Evolutionary conservation across 2,113 vertebrate species (phyloP).

Genomic region (Silurus asotus): DNA sequence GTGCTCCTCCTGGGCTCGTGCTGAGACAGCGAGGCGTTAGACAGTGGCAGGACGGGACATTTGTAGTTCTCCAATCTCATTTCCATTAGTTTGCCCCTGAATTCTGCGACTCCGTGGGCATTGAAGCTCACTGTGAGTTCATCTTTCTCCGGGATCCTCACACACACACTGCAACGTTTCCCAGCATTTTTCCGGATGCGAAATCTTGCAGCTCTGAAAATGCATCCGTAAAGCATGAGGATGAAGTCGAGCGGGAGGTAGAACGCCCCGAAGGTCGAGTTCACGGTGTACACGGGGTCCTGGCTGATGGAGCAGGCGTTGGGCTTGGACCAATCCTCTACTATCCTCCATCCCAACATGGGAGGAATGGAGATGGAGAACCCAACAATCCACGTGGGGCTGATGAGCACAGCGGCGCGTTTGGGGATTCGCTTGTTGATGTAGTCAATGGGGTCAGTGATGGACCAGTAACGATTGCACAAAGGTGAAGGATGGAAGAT

Average conservation of each 20-base stretch:
- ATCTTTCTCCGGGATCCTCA: not conserved
- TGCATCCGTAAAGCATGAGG: slow-evolving; percentile 93
- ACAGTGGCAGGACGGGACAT: not conserved
- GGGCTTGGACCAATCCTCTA: slow-evolving; percentile 89
- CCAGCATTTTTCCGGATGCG: slow-evolving; percentile 91
- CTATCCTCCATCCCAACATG: slow-evolving; percentile 96
- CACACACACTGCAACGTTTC: slow-evolving; percentile 62
- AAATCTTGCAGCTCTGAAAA: slow-evolving; percentile 93
- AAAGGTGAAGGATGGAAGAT: slow-evolving; percentile 96
- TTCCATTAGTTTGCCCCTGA: not conserved
- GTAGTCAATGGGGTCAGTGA: slow-evolving; percentile 96
- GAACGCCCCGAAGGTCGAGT: slow-evolving; percentile 98
- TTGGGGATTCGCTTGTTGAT: slow-evolving; percentile 95
- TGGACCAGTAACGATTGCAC: slow-evolving; percentile 98
- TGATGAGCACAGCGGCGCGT: slow-evolving; percentile 88
- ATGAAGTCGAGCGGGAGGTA: slow-evolving; percentile 95
- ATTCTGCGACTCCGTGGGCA: not conserved
- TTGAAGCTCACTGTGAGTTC: not conserved
- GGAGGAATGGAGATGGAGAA: slow-evolving; percentile 98
- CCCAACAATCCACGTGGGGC: slow-evolving; percentile 93
- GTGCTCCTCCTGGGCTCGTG: slow-evolving; percentile 78
- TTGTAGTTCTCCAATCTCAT: not conserved
- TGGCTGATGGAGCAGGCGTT: slow-evolving; percentile 95
- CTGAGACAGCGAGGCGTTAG: not conserved
- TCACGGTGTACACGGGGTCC: slow-evolving; percentile 95